Base-by-base conservation (phyloP, 2,113 vertebrate genomes). In the Fregata magnificens region DNA sequence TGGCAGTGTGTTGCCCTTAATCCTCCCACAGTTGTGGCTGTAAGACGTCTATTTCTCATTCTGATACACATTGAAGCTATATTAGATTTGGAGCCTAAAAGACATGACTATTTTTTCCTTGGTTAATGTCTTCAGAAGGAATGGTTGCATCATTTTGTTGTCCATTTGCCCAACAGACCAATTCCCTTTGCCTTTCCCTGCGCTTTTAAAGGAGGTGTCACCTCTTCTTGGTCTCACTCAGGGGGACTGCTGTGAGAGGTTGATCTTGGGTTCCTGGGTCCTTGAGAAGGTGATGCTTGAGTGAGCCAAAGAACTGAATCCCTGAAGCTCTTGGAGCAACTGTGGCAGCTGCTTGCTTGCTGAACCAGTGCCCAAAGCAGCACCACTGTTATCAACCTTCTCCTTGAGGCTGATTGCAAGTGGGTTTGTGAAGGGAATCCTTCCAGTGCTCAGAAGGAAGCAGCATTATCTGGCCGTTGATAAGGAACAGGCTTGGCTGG, bases 291-390 rank as follows among this genome's bases (percentile, higher is more conserved):
- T 24, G 20, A 9, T 63, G 89, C 82, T 92, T 88, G 93, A 82
- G 69, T 59, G 69, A 96, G 67, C 59, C 79, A 70, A 80, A 87
- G 74, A 88, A 50, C 73, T 45, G 59, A 59, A 78, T 74, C 86
- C 63, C 56, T 62, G 34, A 71, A 94, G 58, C 84, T 94, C 73
- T 90, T 91, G 78, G 74, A 94, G 89, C 73, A 72, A 34, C 81
- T 77, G 70, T 85, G 76, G 53, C 78, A 89, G 73, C 74, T 86
- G 62, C 78, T 66, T 74, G 67, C 85, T 91, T 94, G 89, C 91
- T 94, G 93, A 92, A 38, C n/a, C 79, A 83, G 69, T 86, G 77
- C 90, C 95, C 86, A 84, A n/a, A 93, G 86, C 82, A 94, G 88
- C 20, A 38, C 72, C 69, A 25, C 86, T 65, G 65, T 76, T 95